Evolutionary conservation across 2,113 vertebrate species (phyloP).

Genomic region (Puntigrus tetrazona): DNA sequence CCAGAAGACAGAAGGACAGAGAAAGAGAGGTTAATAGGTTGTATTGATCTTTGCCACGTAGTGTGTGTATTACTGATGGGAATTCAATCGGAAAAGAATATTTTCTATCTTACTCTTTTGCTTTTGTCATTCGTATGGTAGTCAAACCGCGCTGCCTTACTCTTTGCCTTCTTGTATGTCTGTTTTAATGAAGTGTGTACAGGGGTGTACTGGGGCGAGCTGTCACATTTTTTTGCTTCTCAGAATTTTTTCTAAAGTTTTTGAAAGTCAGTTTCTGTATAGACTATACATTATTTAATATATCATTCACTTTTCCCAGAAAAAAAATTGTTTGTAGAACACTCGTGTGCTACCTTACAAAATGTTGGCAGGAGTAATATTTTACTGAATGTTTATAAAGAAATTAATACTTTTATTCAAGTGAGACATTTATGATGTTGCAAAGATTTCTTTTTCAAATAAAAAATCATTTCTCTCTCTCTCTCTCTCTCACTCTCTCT

Average conservation of each 20-base stretch:
- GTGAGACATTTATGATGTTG: background rate
- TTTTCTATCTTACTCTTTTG: background rate
- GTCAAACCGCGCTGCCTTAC: background rate
- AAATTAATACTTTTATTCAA: background rate
- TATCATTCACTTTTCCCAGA: background rate
- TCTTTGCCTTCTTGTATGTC: background rate
- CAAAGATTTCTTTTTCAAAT: background rate
- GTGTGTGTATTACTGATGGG: background rate
- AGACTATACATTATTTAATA: background rate
- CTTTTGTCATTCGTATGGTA: background rate
- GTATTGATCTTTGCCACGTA: slow-evolving; percentile 7
- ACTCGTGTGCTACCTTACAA: background rate
- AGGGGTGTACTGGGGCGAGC: background rate
- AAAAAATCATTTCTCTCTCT: no score
- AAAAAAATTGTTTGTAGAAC: background rate
- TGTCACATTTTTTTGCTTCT: background rate
- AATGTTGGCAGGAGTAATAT: background rate
- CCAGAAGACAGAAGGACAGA: background rate
- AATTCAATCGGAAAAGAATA: background rate
- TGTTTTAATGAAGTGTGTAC: background rate
- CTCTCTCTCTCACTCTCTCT: no score
- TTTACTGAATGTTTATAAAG: background rate
- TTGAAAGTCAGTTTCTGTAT: background rate
- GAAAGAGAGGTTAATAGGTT: background rate
- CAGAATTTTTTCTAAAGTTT: background rate